Conservation (phyloP, 2,797 vertebrate species). For the Catamblyrhynchus diadema region DNA sequence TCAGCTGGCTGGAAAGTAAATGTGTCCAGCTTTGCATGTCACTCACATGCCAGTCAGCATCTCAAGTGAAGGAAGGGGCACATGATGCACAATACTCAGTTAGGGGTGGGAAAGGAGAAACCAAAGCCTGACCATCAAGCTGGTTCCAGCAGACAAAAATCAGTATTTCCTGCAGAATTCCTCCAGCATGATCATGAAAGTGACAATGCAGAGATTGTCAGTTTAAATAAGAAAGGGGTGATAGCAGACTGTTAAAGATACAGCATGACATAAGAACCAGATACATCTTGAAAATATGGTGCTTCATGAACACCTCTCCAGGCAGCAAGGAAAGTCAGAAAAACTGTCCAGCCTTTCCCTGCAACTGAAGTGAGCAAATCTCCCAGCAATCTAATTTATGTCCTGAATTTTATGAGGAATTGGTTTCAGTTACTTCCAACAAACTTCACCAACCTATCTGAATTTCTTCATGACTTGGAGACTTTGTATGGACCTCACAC, state of each 20-base stretch:
- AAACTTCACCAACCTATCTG: background rate
- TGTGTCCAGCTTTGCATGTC: background rate
- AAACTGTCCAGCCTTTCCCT: background rate
- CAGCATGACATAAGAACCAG: background rate
- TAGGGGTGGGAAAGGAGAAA: rapidly evolving
- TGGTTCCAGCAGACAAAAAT: background rate
- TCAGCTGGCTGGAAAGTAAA: background rate
- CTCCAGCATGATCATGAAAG: background rate
- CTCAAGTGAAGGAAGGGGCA: background rate
- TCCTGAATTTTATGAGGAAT: background rate
- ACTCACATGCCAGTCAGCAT: background rate
- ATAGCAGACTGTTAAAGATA: background rate
- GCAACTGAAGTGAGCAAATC: background rate
- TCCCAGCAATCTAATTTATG: background rate
- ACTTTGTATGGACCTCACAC: background rate
- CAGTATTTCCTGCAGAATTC: background rate
- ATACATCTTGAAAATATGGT: background rate
- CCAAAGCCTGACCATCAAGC: background rate
- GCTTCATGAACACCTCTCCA: background rate
- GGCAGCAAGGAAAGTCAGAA: background rate
- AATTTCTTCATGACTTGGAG: background rate
- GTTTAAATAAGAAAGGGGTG: background rate
- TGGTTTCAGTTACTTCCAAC: background rate
- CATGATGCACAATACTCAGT: background rate
- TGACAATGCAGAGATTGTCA: background rate